Base-by-base conservation (phyloP, 1,140 invertebrate genomes). In the Ceratosolen solmsi region DNA sequence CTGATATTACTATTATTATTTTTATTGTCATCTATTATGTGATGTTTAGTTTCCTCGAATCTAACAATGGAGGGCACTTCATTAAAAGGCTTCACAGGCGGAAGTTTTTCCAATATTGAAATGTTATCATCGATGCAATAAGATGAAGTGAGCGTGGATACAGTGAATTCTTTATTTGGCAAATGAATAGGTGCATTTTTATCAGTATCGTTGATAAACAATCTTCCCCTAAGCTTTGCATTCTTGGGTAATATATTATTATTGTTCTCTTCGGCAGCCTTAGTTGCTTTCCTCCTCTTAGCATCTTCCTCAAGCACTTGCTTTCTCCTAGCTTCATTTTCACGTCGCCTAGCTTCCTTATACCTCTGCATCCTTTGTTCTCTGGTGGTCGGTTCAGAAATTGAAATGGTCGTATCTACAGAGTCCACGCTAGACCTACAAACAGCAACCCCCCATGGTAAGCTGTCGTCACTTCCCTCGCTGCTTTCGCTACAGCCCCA, bases 401-500 rank as follows among this genome's bases (percentile, higher is more conserved):
- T 79, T 30, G 38, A 84, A 54, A 56, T 78, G 20, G 84, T 68
- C 0, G 87, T 86, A 60, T 90, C 88, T 5, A 89, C 88, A 2
- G 86, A 86, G 46, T 90, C 89, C 11, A 87, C 85, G 77, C 85
- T 87, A 0, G 88, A 87, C 4, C 86, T 84, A 70, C 86, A 88
- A 15, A 38, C 9, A 7, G 74, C 80, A 0, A 36, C 65, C 13
- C 86, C 86, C 89, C 89, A 91, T 33, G 89, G 89, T 0, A 91
- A 82, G 72, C 90, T 91, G 74, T 91, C 90, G 84, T 91, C 90
- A 80, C 90, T 91, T 17, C 91, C 91, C 49, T 92, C 92, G 84
- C 91, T 92, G 81, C 91, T 91, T 74, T 92, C 90, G 83, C 89
- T 90, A 82, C 89, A 91, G 36, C 89, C 89, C 90, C 90, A 91